These are phyloP conservation scores for Pseudochromis fuscus DNA, from an alignment of 2,797 vertebrate genomes.

Conservation along the genomic window DNA sequence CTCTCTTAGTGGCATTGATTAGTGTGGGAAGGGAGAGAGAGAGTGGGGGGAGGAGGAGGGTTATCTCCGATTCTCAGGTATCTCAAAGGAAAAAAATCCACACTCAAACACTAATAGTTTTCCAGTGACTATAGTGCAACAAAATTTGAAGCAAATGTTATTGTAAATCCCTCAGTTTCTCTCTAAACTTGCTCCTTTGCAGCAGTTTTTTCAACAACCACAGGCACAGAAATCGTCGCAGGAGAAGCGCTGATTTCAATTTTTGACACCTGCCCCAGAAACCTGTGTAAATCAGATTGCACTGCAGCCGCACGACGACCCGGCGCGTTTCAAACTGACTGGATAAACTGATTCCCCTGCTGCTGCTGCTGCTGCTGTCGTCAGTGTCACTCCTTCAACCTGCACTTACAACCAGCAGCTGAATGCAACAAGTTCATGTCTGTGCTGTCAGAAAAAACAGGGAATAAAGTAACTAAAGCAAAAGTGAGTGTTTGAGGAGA, in stretches of 20 bases:
- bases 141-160: background rate
- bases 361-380: conserved; percentile 1
- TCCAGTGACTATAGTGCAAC: background rate
- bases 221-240: conserved; percentile 23
- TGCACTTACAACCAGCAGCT: conserved; percentile 8
- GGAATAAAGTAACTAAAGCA: background rate
- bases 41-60: background rate
- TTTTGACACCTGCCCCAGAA: conserved; percentile 6
- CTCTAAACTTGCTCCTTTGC: conserved; percentile 32
- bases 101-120: conserved; percentile 1
- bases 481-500: background rate
- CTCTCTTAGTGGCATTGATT: conserved; percentile 36
- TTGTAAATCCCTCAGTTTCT: conserved; percentile 4
- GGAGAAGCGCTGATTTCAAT: conserved; percentile 28
- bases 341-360: conserved; percentile 25
- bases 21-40: conserved; percentile 2
- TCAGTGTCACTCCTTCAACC: conserved; percentile 4
- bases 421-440: conserved; percentile 25
- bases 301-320: conserved; percentile 30
- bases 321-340: conserved; percentile 37
- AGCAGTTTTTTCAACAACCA: conserved; percentile 37
- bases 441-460: background rate
- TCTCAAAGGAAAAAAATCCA: background rate
- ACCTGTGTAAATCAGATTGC: conserved; percentile 28
- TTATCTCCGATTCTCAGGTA: background rate